A percentile compares a stretch with the other conserved stretches of the same genome.
Conservation (phyloP, 2,113 vertebrate species). For the Malurus elegans region DNA sequence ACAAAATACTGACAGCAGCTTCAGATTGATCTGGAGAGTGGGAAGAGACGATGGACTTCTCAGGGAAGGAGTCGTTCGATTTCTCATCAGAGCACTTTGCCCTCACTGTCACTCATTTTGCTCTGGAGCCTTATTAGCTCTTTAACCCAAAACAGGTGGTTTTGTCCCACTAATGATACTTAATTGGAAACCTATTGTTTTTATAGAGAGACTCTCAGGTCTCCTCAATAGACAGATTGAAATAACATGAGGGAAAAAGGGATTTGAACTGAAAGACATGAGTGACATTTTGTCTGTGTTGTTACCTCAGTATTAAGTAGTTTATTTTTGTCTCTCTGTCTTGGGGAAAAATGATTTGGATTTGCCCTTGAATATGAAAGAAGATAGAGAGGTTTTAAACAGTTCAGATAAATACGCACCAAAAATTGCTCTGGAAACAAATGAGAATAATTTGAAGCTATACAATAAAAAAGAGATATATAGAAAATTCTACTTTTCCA, state of each 20-base stretch:
- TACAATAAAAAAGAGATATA: background rate
- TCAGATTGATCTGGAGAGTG: background rate
- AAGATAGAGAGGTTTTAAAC: background rate
- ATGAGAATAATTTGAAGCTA: background rate
- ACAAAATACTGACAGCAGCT: background rate
- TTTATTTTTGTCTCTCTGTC: background rate
- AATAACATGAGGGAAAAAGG: constrained; percentile 16
- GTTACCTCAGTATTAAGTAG: background rate
- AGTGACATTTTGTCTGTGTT: constrained; percentile 9
- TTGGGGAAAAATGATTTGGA: background rate
- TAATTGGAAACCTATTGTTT: constrained; percentile 52
- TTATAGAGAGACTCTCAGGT: background rate
- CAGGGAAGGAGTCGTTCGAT: background rate
- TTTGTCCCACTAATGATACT: constrained; percentile 31
- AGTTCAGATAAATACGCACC: background rate
- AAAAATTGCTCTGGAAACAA: background rate
- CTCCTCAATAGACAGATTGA: background rate
- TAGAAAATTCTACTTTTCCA: background rate
- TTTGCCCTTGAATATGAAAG: background rate
- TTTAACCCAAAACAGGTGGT: background rate
- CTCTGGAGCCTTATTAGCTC: background rate
- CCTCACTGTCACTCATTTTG: constrained; percentile 12
- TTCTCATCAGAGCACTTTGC: background rate
- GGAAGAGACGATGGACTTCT: background rate
- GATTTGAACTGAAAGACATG: background rate